A percentile compares a stretch with the other conserved stretches of the same genome.
Evolutionary conservation across 2,888 invertebrate species (phyloP).

Genomic region (Harpalus rubripes): DNA sequence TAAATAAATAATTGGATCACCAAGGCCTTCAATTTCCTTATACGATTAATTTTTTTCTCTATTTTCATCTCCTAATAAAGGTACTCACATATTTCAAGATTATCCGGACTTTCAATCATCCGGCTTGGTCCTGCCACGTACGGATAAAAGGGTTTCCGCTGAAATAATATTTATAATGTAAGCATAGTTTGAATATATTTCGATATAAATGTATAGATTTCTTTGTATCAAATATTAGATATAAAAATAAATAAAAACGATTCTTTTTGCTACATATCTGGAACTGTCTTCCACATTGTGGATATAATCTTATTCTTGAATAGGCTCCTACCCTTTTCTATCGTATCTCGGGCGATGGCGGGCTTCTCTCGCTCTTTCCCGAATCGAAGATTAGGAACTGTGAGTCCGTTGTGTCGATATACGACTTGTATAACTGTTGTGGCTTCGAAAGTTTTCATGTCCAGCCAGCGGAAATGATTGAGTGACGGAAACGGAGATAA

Average conservation of each 20-base stretch:
- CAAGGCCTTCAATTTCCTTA: too few relatives aligned
- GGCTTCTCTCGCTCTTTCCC: constrained; percentile 12
- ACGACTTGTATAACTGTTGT: constrained; percentile 67
- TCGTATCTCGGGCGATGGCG: neutral
- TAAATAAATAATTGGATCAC: too few relatives aligned
- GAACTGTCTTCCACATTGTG: neutral
- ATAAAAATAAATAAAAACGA: too few relatives aligned
- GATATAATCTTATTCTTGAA: constrained; percentile 1
- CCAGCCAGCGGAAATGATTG: constrained; percentile 77
- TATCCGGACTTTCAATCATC: too few relatives aligned
- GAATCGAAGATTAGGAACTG: constrained; percentile 63
- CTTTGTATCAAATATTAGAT: neutral
- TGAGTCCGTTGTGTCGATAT: constrained; percentile 59
- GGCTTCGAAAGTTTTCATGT: constrained; percentile 76
- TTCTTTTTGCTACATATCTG: neutral
- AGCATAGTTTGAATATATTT: too few relatives aligned
- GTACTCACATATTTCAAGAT: too few relatives aligned
- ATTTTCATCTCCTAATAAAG: too few relatives aligned
- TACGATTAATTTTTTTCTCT: too few relatives aligned
- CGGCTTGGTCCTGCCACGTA: too few relatives aligned
- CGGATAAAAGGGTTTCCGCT: too few relatives aligned
- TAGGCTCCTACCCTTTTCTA: neutral
- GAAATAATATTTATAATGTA: too few relatives aligned
- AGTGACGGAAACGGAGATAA: constrained; percentile 77
- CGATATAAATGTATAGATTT: neutral